Base-by-base conservation (phyloP, 1,140 invertebrate species). In the Drosophila sucinea region DNA sequence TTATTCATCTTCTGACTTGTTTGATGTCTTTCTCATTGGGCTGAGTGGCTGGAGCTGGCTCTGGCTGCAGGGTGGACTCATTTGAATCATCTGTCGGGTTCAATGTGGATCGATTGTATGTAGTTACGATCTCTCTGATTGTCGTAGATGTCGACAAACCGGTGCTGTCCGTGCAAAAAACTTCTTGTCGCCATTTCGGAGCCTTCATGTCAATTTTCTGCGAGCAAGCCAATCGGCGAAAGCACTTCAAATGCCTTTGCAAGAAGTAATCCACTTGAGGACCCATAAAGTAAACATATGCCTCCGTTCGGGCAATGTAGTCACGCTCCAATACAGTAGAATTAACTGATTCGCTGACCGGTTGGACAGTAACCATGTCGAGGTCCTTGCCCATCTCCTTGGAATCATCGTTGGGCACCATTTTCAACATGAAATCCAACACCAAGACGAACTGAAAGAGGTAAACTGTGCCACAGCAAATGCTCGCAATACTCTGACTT, bases 391-490 rank as follows among this genome's bases (percentile, higher is more conserved):
- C 3, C 8, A 65, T 7, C 1, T 47, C 60, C 6, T 30, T n/a
- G 3, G 29, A 2, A 7, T 73, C 70, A 27, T 40, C 62, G 11
- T 61, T 2, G 8, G 54, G 35, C 17, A 41, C 33, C 23, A 57
- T 40, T 35, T 68, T 77, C 5, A 69, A 11, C 27, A 73, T 61
- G 1, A 72, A 27, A 11, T 77, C 75, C 23, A 77, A 10, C n/a
- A 70, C 0, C 0, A 78, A 23, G 1, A 64, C 35, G 2, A 6
- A 10, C 2, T 75, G 58, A 5, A 75, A 4, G 8, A 78, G 4
- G 27, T 67, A 47, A 0, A 67, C 0, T 0, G 41, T n/a, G 0
- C 63, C 71, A 7, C 58, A 32, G 0, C 51, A n/a, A 23, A 78
- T 32, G 10, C 66, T 67, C 0, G 32, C 35, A 10, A 67, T 8